Evolutionary conservation across 2,888 invertebrate genomes (phyloP), one percentile per base, ranked within the genome.

Genomic region (Caenorhabditis imperialis): DNA sequence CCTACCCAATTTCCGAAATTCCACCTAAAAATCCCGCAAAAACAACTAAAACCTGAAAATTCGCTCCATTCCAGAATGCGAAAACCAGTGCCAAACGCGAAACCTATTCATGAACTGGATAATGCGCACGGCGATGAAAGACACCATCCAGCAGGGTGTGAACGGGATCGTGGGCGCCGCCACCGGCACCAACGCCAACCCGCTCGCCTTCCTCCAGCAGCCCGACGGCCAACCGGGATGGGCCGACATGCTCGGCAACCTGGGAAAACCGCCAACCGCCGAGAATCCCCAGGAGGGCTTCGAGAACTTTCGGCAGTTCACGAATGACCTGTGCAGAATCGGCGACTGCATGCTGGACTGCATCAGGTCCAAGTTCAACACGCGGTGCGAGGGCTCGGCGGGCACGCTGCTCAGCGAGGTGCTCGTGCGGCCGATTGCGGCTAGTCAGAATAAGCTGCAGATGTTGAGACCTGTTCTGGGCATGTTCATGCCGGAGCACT

Each of bases 311-410:
- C 50, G 60, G 3, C 53, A 69, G 42, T 62, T 75, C 16, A 69
- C 75, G 14, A 60, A 63, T 48, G 75, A 70, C 54, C 42, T 75
- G 40, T 75, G 75, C 69, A 62, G 84, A 45, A 57, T 82, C 16
- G 77, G 77, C 10, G 77, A 79, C 22, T 84, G 84, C 44, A 70
- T 83, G 45, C 63, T 84, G 6, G 75, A 72, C 25, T 84, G 84
- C 63, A 72, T 77, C 35, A 70, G 78, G 1, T 63, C 79, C 18
- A 82, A 81, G 61, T 75, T 84, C 74, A 81, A 84, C 54, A 67
- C 77, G 16, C 60, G 78, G n/a, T 84, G 84, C 42, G 79, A 83
- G 30, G 83, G 83, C 22, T 70, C 73, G 1, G 84, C 79, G n/a
- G 84, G 84, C 16, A 76, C 82, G 23, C 58, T 84, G 2, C 55